Base-by-base conservation (phyloP, 2,113 vertebrate species). In the Passerina amoena region DNA sequence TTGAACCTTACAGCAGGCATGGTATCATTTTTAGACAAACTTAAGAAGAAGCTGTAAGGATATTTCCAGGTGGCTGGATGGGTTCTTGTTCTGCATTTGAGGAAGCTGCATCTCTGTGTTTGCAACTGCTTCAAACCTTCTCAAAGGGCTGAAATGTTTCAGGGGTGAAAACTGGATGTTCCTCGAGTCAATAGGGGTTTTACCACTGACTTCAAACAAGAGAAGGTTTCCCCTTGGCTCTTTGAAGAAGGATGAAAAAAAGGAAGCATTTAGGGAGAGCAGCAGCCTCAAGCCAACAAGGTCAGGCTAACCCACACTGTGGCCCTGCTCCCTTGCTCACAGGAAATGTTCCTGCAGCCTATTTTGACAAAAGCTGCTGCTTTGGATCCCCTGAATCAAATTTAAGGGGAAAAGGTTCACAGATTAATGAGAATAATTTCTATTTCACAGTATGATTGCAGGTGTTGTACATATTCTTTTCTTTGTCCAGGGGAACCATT, bases 21-120 rank as follows among this genome's bases (percentile, higher is more conserved):
- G 38, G 91, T 66, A 40, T 72, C 91, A 88, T 95, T 96, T 82
- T 83, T 51, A 96, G 93, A 88, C 81, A 82, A 95, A 93, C 88
- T 84, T n/a, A 47, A 95, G 93, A 63, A 95, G 91, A 31, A 85
- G 44, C 90, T 91, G 87, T 53, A 77, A 86, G 57, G 76, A 24
- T 71, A 30, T 95, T 93, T 95, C 92, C 94, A 84, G 84, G 14
- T 60, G 78, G 51, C 51, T 44, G 31, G 31, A 31, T 12, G 4
- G 35, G 23, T 86, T 11, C 82, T 86, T 31, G 30, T 66, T 53
- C 85, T 59, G 51, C 16, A 8, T 54, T 40, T 28, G 68, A 68
- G 56, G 82, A 73, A 91, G 18, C 63, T 35, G 27, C 40, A 61
- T 48, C 88, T 88, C 65, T 45, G 14, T 0, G 1, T 23, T 20